Conservation (phyloP, 2,797 vertebrate genomes). For the Platalea minor region DNA sequence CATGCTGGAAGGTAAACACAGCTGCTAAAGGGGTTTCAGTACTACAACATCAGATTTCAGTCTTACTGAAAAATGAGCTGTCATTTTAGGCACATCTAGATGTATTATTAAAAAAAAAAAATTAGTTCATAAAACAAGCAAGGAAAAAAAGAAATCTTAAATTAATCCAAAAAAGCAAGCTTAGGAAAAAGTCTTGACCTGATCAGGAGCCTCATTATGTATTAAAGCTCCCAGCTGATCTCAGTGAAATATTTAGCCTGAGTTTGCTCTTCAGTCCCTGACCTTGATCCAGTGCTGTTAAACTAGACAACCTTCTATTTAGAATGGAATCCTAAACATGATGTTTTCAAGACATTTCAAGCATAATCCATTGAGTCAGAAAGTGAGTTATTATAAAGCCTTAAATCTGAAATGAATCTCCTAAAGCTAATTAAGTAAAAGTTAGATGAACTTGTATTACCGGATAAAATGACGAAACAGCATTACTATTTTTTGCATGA, state of each 20-base stretch:
- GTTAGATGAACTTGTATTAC: background rate
- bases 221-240: background rate
- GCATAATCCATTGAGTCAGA: background rate
- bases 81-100: background rate
- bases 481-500: background rate
- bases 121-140: background rate
- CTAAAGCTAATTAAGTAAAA: background rate
- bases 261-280: background rate
- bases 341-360: background rate
- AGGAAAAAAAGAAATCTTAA: background rate
- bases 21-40: background rate
- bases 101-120: background rate
- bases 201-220: background rate
- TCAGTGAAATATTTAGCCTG: background rate
- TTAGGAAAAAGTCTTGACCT: background rate
- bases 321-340: background rate
- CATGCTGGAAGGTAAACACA: background rate
- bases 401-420: background rate
- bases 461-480: background rate
- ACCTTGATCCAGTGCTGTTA: background rate
- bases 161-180: background rate
- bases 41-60: background rate
- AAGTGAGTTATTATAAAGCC: background rate
- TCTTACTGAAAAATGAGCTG: background rate
- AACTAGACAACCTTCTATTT: background rate